Evolutionary conservation across 2,113 vertebrate species (phyloP).

Genomic region (Neolamprologus brichardi): DNA sequence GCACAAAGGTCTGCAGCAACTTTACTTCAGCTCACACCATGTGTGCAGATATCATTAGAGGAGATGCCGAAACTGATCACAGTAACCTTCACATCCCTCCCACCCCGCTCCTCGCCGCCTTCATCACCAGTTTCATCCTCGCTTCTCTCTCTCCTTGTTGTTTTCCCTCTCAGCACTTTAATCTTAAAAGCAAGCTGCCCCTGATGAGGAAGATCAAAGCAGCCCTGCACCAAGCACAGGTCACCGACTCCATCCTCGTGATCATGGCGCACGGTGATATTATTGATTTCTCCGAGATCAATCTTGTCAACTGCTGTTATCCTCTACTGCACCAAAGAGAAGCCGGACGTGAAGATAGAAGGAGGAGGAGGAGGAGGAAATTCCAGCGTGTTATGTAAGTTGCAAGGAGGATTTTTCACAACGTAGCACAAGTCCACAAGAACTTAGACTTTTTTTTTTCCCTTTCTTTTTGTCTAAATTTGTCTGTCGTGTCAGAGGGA

Average conservation of each 20-base stretch:
- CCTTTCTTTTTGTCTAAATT: slow-evolving; percentile 14
- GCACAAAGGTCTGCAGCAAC: neutral
- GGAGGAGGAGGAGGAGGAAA: slow-evolving; percentile 28
- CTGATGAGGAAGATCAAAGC: slow-evolving; percentile 63
- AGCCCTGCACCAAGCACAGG: slow-evolving; percentile 14
- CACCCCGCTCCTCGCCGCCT: neutral
- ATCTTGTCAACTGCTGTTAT: slow-evolving; percentile 19
- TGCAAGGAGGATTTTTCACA: slow-evolving; percentile 7
- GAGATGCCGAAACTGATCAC: neutral
- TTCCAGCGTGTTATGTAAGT: slow-evolving; percentile 41
- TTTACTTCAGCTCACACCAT: neutral
- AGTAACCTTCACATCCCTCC: slow-evolving; percentile 40
- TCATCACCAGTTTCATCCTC: slow-evolving; percentile 9
- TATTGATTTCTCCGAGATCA: slow-evolving; percentile 54
- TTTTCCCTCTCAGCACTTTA: slow-evolving; percentile 46
- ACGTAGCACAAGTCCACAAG: slow-evolving; percentile 5
- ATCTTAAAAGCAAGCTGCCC: slow-evolving; percentile 48
- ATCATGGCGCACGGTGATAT: slow-evolving; percentile 21
- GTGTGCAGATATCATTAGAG: neutral
- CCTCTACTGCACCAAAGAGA: slow-evolving; percentile 8
- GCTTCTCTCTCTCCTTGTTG: neutral
- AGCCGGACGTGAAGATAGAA: neutral
- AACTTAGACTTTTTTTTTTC: neutral
- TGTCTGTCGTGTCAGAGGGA: slow-evolving; percentile 13
- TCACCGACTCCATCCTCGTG: slow-evolving; percentile 43